A percentile compares a stretch with the other conserved stretches of the same genome.
phyloP scores from a whole-genome alignment of 2,113 vertebrate species.

The Climacteris rufus region DNA sequence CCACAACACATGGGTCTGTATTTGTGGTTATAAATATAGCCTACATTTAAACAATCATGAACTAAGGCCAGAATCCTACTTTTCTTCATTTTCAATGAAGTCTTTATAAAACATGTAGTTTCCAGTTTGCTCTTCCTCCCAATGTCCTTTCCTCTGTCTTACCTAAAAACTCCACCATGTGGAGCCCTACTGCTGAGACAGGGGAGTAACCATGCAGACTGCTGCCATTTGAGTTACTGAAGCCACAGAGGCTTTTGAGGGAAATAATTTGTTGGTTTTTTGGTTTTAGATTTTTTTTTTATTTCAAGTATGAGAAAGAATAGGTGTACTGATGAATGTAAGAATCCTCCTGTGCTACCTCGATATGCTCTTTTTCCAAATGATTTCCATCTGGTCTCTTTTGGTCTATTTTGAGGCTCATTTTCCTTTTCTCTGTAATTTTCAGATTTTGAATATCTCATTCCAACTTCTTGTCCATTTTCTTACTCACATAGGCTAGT shows the following conservation, averaged over 20 bases:
- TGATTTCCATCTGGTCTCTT: background rate
- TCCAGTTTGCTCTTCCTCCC: background rate
- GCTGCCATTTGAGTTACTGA: background rate
- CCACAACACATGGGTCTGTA: background rate
- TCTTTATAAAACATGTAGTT: background rate
- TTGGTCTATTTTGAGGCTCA: background rate
- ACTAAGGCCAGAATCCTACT: background rate
- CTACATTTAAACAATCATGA: background rate
- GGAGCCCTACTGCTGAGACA: background rate
- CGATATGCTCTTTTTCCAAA: background rate
- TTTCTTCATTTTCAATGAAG: background rate
- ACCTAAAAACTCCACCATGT: rapidly evolving
- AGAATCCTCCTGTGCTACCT: background rate
- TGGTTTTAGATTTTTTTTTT: background rate
- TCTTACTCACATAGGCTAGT: background rate
- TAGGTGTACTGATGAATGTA: background rate
- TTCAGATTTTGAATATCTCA: background rate
- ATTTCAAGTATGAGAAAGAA: background rate
- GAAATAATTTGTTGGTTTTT: background rate
- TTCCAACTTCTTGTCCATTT: background rate
- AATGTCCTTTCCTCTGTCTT: background rate
- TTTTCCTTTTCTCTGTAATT: background rate
- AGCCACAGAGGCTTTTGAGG: background rate
- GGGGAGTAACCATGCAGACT: background rate
- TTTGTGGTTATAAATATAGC: background rate